phyloP scores from a whole-genome alignment of 1,140 invertebrate species.

The Trichonephila clavipes region DNA sequence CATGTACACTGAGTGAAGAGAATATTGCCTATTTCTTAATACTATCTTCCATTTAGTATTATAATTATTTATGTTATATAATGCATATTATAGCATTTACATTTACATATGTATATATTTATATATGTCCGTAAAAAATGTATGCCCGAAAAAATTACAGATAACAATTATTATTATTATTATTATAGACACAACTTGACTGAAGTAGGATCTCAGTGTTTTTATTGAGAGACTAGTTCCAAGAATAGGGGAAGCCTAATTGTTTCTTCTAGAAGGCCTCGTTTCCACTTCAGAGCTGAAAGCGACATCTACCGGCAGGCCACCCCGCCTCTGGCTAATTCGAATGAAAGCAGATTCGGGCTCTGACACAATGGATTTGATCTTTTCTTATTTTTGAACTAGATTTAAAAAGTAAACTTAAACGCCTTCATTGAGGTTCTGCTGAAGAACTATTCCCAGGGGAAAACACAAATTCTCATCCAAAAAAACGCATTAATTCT shows the following conservation, averaged over 20 bases:
- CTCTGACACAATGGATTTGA: not conserved
- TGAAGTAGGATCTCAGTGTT: conserved; percentile 54
- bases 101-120: conserved; percentile 76
- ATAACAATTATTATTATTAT: conserved; percentile 68
- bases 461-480: not conserved
- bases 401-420: not conserved
- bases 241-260: conserved; percentile 11
- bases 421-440: not conserved
- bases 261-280: conserved; percentile 1
- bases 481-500: not conserved
- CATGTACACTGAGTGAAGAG: conserved; percentile 65
- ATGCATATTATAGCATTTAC: conserved; percentile 73
- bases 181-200: conserved; percentile 57
- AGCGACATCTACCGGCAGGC: not conserved
- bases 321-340: too few species aligned
- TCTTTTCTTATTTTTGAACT: not conserved
- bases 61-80: conserved; percentile 70
- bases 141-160: conserved; percentile 71
- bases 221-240: conserved; percentile 51
- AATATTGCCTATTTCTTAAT: conserved; percentile 53
- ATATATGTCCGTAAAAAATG: conserved; percentile 71
- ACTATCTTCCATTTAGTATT: conserved; percentile 70
- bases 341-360: too few species aligned
- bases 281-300: not conserved
- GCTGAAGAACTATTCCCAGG: too few species aligned